Evolutionary conservation across 2,797 vertebrate species (phyloP).

Genomic region (Oophaga sylvatica): DNA sequence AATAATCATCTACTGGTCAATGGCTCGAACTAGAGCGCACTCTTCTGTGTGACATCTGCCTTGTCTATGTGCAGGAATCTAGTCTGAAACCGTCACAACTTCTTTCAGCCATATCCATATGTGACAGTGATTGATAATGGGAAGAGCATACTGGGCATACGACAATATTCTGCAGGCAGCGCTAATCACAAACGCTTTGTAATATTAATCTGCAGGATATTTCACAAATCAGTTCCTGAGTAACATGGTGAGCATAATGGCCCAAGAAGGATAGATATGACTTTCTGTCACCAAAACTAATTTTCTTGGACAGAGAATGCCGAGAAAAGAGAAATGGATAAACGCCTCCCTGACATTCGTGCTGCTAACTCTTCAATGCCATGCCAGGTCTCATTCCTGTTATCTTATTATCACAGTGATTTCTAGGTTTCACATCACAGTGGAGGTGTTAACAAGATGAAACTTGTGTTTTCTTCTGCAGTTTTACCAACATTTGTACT

Average conservation of each 20-base stretch:
- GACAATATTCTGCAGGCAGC: slow-evolving; percentile 19
- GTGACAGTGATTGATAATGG: slow-evolving; percentile 55
- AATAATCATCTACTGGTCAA: slow-evolving; percentile 28
- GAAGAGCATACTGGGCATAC: not conserved
- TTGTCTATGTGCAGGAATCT: slow-evolving; percentile 12
- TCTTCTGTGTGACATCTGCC: slow-evolving; percentile 11
- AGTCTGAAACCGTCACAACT: slow-evolving; percentile 10
- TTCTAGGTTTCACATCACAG: slow-evolving; percentile 41
- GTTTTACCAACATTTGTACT: slow-evolving; percentile 37
- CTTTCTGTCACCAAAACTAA: slow-evolving; percentile 49
- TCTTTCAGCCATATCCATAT: slow-evolving; percentile 24
- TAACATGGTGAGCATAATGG: slow-evolving; percentile 36
- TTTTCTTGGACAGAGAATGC: slow-evolving; percentile 45
- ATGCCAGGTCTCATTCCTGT: slow-evolving; percentile 19
- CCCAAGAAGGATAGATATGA: slow-evolving; percentile 12
- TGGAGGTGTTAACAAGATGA: slow-evolving; percentile 44
- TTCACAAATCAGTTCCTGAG: slow-evolving; percentile 24
- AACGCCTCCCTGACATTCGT: slow-evolving; percentile 35
- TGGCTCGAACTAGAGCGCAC: slow-evolving; percentile 4
- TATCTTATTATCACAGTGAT: slow-evolving; percentile 51
- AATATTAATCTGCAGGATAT: slow-evolving; percentile 44
- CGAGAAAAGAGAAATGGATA: slow-evolving; percentile 37
- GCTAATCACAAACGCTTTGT: slow-evolving; percentile 47
- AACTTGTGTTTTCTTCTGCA: not conserved
- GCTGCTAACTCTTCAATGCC: slow-evolving; percentile 25